Percentiles rank a stretch among this genome's conserved stretches.
Evolutionary conservation across 2,888 invertebrate genomes (phyloP).

Genomic region (Agonopterix arenella): DNA sequence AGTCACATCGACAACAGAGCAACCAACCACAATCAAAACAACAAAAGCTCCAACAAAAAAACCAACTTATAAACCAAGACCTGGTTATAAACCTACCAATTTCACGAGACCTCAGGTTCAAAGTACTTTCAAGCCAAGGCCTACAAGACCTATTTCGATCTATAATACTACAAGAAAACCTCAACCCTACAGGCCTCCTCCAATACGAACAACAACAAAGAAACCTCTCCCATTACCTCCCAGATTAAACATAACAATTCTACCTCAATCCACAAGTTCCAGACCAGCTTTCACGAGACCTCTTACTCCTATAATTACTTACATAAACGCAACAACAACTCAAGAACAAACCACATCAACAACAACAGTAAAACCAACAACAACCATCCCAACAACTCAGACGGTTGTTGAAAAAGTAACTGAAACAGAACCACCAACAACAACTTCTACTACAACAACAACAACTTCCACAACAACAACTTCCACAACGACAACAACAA

Average conservation of each 20-base stretch:
- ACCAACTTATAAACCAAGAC: constrained; percentile 55
- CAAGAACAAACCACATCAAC: constrained; percentile 26
- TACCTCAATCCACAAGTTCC: constrained; percentile 59
- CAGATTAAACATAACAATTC: constrained; percentile 59
- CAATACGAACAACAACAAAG: constrained; percentile 49
- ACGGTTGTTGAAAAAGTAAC: background rate
- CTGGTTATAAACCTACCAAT: constrained; percentile 50
- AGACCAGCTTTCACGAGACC: constrained; percentile 57
- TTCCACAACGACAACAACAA: constrained; percentile 7
- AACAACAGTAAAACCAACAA: constrained; percentile 23
- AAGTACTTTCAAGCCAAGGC: constrained; percentile 48
- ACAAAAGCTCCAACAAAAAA: constrained; percentile 21
- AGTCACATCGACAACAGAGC: background rate
- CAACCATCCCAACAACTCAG: constrained; percentile 16
- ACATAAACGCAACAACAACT: constrained; percentile 43
- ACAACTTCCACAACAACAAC: constrained; percentile 27
- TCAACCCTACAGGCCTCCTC: constrained; percentile 45
- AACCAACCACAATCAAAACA: constrained; percentile 1
- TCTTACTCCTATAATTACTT: constrained; percentile 47
- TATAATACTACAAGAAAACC: constrained; percentile 60
- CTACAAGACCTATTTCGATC: constrained; percentile 44
- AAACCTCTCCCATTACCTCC: constrained; percentile 63
- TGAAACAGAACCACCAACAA: constrained; percentile 7
- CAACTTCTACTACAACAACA: constrained; percentile 23
- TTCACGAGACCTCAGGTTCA: constrained; percentile 48